Percentiles rank a stretch among this genome's conserved stretches.
phyloP scores from a whole-genome alignment of 2,113 vertebrate genomes.

The Acanthisitta chloris region DNA sequence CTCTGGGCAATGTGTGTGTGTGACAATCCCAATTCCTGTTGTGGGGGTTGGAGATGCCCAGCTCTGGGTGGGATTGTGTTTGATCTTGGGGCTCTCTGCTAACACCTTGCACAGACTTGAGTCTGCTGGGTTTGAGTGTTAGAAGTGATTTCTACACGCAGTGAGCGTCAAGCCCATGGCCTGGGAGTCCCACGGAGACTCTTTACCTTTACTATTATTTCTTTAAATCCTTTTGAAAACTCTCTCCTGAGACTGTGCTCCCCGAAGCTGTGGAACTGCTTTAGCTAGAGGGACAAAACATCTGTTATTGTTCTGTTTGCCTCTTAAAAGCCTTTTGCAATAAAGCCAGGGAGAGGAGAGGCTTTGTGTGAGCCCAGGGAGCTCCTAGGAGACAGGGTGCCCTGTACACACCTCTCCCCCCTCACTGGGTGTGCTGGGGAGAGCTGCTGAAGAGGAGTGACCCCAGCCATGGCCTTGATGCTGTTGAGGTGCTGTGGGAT shows the following conservation, averaged over 20 bases:
- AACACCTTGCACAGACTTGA: rapidly evolving
- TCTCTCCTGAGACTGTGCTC: not conserved
- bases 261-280: not conserved
- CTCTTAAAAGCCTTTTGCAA: not conserved
- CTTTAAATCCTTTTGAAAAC: not conserved
- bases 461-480: not conserved
- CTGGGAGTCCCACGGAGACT: not conserved
- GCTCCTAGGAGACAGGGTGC: conserved; percentile 5
- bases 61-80: rapidly evolving
- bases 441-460: not conserved
- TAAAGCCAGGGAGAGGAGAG: not conserved
- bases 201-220: not conserved
- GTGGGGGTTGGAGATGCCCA: not conserved
- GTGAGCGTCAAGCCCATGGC: not conserved
- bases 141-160: not conserved
- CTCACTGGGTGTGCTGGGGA: not conserved
- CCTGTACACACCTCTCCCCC: not conserved
- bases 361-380: not conserved
- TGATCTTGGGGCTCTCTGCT: not conserved
- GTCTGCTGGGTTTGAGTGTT: not conserved
- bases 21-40: too few relatives aligned
- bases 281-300: not conserved
- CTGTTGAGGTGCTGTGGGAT: not conserved
- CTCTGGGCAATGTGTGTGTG: not conserved
- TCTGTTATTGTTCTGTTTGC: not conserved